Percentiles rank a stretch among this genome's conserved stretches.
phyloP scores from a whole-genome alignment of 2,888 invertebrate genomes.

The Phymatocera aterrima region DNA sequence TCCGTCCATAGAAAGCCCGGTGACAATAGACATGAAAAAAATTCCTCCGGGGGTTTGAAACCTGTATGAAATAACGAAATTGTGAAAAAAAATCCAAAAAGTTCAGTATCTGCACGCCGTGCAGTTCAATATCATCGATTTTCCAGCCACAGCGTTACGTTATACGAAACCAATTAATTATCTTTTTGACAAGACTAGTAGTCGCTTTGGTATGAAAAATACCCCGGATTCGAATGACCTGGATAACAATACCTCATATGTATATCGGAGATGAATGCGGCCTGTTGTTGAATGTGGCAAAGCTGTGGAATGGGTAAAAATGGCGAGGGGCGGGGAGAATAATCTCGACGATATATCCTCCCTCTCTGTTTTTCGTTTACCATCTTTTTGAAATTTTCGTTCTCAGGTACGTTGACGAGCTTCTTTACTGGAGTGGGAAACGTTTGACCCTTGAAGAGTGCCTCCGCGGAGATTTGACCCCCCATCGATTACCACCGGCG shows the following conservation, averaged over 20 bases:
- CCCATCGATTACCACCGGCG: conserved; percentile 85
- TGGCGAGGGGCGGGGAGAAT: background rate
- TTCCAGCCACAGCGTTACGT: background rate
- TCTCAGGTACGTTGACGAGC: conserved; percentile 88
- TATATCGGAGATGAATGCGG: conserved; percentile 13
- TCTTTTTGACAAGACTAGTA: conserved; percentile 29
- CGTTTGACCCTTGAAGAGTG: conserved; percentile 92
- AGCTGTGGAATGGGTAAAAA: background rate
- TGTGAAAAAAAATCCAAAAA: background rate
- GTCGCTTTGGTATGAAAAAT: conserved; percentile 10
- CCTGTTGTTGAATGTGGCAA: conserved; percentile 2
- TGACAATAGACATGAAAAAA: background rate
- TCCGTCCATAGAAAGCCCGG: background rate
- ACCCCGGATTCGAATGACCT: conserved; percentile 9
- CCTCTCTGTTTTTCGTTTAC: background rate
- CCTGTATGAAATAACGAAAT: background rate
- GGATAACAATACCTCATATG: background rate
- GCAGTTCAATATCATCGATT: background rate
- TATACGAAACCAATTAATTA: conserved; percentile 22
- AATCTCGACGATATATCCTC: background rate
- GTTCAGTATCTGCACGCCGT: background rate
- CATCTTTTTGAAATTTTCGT: background rate
- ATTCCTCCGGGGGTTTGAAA: background rate
- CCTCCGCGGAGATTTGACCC: conserved; percentile 86
- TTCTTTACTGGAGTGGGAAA: conserved; percentile 91